A percentile compares a stretch with the other conserved stretches of the same genome.
Conservation (phyloP, 2,113 vertebrate species). For the Gobius niger region DNA sequence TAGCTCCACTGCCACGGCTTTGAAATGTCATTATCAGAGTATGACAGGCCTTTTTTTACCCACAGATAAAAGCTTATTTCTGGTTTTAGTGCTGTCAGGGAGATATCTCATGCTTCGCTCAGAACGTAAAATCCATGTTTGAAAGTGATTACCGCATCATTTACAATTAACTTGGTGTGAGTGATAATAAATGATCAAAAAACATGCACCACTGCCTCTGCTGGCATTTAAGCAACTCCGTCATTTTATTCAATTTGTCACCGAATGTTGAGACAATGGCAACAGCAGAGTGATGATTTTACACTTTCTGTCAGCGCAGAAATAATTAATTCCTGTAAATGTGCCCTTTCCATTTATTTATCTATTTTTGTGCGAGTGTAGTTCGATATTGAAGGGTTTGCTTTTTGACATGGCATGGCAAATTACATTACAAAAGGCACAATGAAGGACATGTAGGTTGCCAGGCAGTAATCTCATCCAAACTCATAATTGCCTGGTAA, state of each 20-base stretch:
- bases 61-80: slow-evolving; percentile 19
- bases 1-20: slow-evolving; percentile 21
- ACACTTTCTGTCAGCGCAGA: not conserved
- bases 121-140: slow-evolving; percentile 14
- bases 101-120: slow-evolving; percentile 4
- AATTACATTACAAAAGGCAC: slow-evolving; percentile 38
- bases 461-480: slow-evolving; percentile 32
- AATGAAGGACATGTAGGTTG: slow-evolving; percentile 25
- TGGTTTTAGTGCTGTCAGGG: not conserved
- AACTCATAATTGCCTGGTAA: slow-evolving; percentile 22
- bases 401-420: slow-evolving; percentile 25
- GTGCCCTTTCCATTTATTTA: not conserved
- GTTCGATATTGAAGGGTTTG: not conserved
- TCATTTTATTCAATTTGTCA: not conserved
- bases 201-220: slow-evolving; percentile 1
- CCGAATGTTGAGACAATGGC: not conserved
- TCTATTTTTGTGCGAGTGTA: slow-evolving; percentile 8
- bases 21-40: slow-evolving; percentile 25
- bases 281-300: not conserved
- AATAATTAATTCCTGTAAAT: not conserved
- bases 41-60: slow-evolving; percentile 2
- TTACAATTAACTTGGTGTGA: slow-evolving; percentile 2
- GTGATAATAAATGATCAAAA: slow-evolving; percentile 10
- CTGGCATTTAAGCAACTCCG: not conserved
- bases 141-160: slow-evolving; percentile 20